Evolutionary conservation across 2,113 vertebrate genomes (phyloP), one percentile per base, ranked within the genome.

Genomic region (Burhinus bistriatus): DNA sequence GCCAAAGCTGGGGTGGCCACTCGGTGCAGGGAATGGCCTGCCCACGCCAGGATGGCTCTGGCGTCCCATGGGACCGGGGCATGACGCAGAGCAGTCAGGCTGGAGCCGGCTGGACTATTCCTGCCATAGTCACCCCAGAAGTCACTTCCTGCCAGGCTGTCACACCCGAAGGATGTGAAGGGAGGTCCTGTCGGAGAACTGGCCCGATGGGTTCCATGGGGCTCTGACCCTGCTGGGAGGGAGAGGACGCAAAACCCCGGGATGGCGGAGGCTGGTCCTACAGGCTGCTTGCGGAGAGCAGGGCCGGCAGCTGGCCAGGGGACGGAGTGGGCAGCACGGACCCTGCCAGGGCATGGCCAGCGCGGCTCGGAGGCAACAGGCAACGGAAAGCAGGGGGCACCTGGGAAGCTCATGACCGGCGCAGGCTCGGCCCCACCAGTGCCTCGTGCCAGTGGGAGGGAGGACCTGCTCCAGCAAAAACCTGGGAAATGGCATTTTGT

Each of bases 361-460:
- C 22, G 3, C 0, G 1, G 18, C 47, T 34, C 2, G 0, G 59
- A 64, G 66, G n/a, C 0, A 6, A 5, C 0, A 5, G 61, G 81
- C 57, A 38, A 21, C 30, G 54, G 38, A 11, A 54, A 42, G 19
- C 3, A 2, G 47, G 32, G 42, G 23, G 30, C 69, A 73, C 54
- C 15, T 2, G 1, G 71, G 47, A 26, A 40, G 26, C 45, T 75
- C 6, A 0, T 20, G 21, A 12, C 38, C 7, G 4, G 26, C 2
- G 0, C 57, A 17, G 34, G 45, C 34, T 54, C 4, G 1, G 49
- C 23, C 79, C 58, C 5, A 0, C 0, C 0, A 1, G 40, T 36
- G 42, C 69, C 71, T 45, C 0, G 2, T 25, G 51, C 55, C 90
- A 51, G 44, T 1, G 3, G n/a, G n/a, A 87, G 16, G 15, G 17